These are phyloP conservation scores for Halcyon senegalensis DNA, from an alignment of 2,113 vertebrate species.

Conservation along the genomic window DNA sequence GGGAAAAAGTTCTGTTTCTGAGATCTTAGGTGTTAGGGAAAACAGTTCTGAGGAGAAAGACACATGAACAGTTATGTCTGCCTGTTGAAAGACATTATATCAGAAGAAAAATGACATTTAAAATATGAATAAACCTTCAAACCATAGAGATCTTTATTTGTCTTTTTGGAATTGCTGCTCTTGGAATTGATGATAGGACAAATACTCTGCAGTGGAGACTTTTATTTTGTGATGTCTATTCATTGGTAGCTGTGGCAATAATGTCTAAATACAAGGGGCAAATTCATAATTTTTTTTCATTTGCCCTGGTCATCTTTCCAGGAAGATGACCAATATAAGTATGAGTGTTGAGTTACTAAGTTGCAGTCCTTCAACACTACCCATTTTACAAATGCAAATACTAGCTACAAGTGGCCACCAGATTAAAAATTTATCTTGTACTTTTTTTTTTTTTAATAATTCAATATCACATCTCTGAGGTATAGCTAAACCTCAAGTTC, in stretches of 20 bases:
- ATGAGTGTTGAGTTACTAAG: fast-evolving
- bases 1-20: neutral
- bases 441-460: too few species aligned
- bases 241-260: neutral
- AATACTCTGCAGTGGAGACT: neutral
- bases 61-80: neutral
- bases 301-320: neutral
- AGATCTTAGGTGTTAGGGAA: neutral
- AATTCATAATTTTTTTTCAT: neutral
- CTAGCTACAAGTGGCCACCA: fast-evolving
- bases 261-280: neutral
- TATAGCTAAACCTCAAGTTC: neutral
- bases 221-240: neutral
- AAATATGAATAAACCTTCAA: neutral
- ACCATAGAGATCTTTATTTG: neutral
- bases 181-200: neutral
- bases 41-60: neutral
- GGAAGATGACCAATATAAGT: neutral
- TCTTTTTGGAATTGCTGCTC: neutral
- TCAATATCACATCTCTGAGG: neutral
- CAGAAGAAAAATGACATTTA: neutral
- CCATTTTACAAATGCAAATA: neutral
- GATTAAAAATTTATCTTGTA: neutral
- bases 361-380: neutral
- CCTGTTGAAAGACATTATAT: neutral